phyloP scores from a whole-genome alignment of 2,797 vertebrate genomes.

The Ambastaia sidthimunki region DNA sequence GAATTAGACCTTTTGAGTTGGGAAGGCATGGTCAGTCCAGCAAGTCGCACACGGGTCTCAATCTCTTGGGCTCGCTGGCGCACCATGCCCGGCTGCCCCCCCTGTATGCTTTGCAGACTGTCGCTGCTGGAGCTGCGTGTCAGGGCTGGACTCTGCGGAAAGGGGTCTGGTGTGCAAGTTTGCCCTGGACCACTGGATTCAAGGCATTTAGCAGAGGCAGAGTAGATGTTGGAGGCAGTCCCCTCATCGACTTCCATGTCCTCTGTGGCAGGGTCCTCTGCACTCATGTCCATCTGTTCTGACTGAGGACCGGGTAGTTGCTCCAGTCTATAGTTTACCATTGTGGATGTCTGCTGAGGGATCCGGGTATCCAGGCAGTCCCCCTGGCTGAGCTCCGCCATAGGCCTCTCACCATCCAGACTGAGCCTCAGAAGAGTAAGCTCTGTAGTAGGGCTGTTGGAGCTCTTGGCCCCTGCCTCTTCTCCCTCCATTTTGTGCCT shows the following conservation, averaged over 20 bases:
- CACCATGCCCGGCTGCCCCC: conserved; percentile 86
- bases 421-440: conserved; percentile 71
- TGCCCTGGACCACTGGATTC: neutral
- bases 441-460: conserved; percentile 67
- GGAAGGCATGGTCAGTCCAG: conserved; percentile 90
- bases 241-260: conserved; percentile 59
- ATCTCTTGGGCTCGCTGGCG: conserved; percentile 92
- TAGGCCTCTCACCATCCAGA: conserved; percentile 73
- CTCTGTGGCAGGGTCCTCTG: conserved; percentile 39
- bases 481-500: conserved; percentile 61
- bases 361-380: conserved; percentile 78
- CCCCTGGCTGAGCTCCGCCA: conserved; percentile 76
- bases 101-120: conserved; percentile 89
- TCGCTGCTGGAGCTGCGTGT: conserved; percentile 95
- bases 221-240: conserved; percentile 31
- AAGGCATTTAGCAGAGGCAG: neutral
- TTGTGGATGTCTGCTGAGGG: neutral
- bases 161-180: conserved; percentile 76
- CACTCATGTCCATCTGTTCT: conserved; percentile 59
- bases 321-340: conserved; percentile 84
- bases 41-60: conserved; percentile 89
- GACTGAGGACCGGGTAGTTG: conserved; percentile 73
- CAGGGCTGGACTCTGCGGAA: conserved; percentile 87
- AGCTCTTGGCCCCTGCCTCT: conserved; percentile 55
- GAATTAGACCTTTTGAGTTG: conserved; percentile 93